Evolutionary conservation across 2,888 invertebrate species (phyloP).

Genomic region (Nephrotoma guestfalica): DNA sequence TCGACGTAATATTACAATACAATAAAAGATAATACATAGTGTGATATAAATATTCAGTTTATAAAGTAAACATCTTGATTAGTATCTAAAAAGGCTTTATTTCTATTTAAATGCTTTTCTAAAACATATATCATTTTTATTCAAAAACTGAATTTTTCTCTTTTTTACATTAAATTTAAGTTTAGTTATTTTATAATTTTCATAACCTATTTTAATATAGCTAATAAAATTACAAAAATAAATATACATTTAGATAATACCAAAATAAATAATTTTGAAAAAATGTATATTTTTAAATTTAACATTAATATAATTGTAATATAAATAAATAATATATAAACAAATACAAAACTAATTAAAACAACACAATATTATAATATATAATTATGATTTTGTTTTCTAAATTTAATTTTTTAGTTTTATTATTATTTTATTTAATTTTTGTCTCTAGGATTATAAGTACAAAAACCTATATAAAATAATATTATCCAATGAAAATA

Average conservation of each 20-base stretch:
- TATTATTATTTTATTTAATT: background rate
- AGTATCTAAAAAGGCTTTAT: background rate
- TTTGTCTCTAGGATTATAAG: background rate
- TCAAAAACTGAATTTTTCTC: background rate
- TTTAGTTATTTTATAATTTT: background rate
- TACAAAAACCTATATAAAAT: background rate
- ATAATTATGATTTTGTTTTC: background rate
- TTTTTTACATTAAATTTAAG: background rate
- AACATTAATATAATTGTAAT: background rate
- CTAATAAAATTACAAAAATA: background rate
- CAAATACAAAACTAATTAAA: background rate
- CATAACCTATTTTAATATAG: background rate
- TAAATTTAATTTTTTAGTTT: background rate
- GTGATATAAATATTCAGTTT: background rate
- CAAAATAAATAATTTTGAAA: background rate
- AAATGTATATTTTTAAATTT: background rate
- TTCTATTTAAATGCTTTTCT: background rate
- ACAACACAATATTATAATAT: background rate
- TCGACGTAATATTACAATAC: background rate
- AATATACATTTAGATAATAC: background rate
- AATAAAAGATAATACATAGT: background rate
- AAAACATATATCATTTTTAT: background rate
- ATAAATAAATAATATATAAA: background rate
- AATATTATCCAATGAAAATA: background rate
- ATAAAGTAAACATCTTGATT: background rate